These are phyloP conservation scores for Vombatus ursinus DNA, from an alignment of 2,113 vertebrate genomes.

Conservation along the genomic window DNA sequence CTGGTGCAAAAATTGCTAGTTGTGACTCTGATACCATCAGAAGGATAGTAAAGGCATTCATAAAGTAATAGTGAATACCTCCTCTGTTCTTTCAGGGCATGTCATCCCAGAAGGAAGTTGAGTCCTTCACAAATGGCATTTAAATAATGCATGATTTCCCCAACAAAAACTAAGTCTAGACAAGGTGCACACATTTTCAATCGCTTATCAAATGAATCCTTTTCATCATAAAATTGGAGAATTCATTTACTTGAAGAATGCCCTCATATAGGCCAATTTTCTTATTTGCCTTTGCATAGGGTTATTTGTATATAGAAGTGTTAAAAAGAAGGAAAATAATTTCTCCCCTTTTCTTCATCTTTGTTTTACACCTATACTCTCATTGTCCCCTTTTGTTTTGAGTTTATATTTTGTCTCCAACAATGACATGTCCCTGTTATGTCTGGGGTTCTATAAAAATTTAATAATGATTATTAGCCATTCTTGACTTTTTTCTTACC, in stretches of 20 bases:
- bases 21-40: neutral
- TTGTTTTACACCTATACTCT: neutral
- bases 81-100: neutral
- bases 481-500: conserved; percentile 62
- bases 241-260: neutral
- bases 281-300: conserved; percentile 29
- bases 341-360: neutral
- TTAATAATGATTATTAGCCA: conserved; percentile 24
- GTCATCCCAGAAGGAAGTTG: neutral
- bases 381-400: conserved; percentile 45
- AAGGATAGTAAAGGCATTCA: neutral
- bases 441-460: conserved; percentile 38
- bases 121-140: neutral
- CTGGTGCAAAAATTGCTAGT: neutral
- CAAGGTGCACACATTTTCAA: neutral
- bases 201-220: conserved; percentile 32
- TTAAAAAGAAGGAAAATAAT: conserved; percentile 43
- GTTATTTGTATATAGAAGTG: conserved; percentile 25
- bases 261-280: conserved; percentile 22
- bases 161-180: neutral
- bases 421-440: conserved; percentile 54
- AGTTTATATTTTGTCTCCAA: neutral
- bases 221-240: conserved; percentile 41
- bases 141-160: neutral
- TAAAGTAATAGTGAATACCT: neutral